Evolutionary conservation across 2,888 invertebrate species (phyloP), one percentile per base, ranked within the genome.

Genomic region (Thymelicus acteon): DNA sequence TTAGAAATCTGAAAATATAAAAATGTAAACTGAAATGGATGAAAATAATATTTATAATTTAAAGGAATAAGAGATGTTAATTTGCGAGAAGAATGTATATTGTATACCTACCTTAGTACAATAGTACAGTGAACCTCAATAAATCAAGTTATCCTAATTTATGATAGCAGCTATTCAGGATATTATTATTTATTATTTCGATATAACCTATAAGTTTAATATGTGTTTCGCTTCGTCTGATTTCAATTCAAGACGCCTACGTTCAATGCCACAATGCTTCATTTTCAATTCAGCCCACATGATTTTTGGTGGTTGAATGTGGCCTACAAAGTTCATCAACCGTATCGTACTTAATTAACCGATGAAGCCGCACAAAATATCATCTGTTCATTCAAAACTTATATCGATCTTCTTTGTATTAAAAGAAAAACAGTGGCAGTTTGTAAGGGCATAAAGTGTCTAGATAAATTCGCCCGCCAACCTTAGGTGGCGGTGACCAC

Each of bases 191-290:
- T 3, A 31, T 31, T 31, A 31, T 31, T 31, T 31, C 3, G 3
- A 5, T 31, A 31, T 5, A 31, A 31, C 31, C 31, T 31, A 31
- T 31, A 31, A 5, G 31, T 31, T 1, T 24, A 44, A 44, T 44
- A 44, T 10, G 2, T 1, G 10, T 52, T 52, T 52, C 52, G 19
- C 15, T 12, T 54, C 19, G 24, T 54, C 19, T 12, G 24, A 12
- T 54, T 19, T 19, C 19, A 19, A 19, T 24, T 54, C 10, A 54
- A 4, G 19, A 54, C 40, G 52, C 54, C 54, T 40, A 54, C 64
- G 40, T 64, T 54, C 39, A 7, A 44, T 64, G 54, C 19, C 40
- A 54, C 54, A 54, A 64, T 64, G 19, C 19, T 54, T 54, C 10
- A 7, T 54, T 49, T 54, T 54, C 54, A 24, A 54, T 49, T 15